These are phyloP conservation scores for Aphidius gifuensis DNA, from an alignment of 1,140 invertebrate genomes.

Conservation along the genomic window DNA sequence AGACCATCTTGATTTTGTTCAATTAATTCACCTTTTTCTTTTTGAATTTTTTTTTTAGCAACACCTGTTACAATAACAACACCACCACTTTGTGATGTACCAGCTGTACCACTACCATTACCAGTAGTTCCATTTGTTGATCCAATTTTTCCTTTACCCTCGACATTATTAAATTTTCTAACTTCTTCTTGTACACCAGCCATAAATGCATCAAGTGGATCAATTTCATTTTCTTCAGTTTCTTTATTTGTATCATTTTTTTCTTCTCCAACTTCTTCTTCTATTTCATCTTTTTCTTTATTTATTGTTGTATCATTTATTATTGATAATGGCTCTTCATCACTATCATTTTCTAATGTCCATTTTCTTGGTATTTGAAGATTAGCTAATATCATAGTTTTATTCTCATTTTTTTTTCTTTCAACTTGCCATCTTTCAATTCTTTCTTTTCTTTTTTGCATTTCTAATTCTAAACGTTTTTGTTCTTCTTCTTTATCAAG, in stretches of 20 bases:
- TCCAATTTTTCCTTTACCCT: neutral
- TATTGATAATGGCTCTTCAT: conserved; percentile 57
- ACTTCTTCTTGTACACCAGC: conserved; percentile 85
- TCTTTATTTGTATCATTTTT: conserved; percentile 40
- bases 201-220: conserved; percentile 97
- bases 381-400: conserved; percentile 60
- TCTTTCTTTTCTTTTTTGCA: conserved; percentile 89
- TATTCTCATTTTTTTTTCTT: conserved; percentile 78
- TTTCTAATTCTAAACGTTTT: conserved; percentile 86
- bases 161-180: conserved; percentile 64
- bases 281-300: conserved; percentile 51
- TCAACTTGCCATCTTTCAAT: conserved; percentile 54
- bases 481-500: conserved; percentile 85
- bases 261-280: conserved; percentile 51
- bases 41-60: conserved; percentile 77
- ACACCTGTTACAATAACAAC: conserved; percentile 86
- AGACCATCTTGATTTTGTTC: conserved; percentile 96
- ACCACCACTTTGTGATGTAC: conserved; percentile 48
- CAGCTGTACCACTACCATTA: conserved; percentile 47
- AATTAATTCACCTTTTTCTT: conserved; percentile 87
- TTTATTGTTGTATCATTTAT: conserved; percentile 36
- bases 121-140: conserved; percentile 33
- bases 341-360: conserved; percentile 89
- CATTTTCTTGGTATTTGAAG: conserved; percentile 75
- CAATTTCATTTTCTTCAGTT: conserved; percentile 71